Evolutionary conservation across 2,797 vertebrate genomes (phyloP).

Genomic region (Morus bassanus): DNA sequence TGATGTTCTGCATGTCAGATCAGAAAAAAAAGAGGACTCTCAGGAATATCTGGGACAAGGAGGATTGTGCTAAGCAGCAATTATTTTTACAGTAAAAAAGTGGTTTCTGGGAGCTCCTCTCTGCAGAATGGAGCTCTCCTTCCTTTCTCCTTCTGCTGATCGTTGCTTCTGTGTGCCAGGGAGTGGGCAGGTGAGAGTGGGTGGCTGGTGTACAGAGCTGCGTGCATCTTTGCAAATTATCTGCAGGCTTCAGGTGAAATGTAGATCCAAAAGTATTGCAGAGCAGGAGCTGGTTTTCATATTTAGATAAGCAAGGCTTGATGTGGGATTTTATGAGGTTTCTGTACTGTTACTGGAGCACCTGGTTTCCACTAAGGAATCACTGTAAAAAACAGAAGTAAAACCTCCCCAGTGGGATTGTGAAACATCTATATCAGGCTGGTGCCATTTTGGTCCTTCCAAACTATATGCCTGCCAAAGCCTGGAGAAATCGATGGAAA

Average conservation of each 20-base stretch:
- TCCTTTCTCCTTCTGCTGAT: not conserved
- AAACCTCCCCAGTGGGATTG: not conserved
- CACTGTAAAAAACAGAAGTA: not conserved
- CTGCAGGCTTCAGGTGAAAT: constrained; percentile 25
- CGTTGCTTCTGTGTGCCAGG: not conserved
- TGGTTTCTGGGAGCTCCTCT: not conserved
- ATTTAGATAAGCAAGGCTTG: constrained; percentile 8
- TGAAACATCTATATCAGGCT: not conserved
- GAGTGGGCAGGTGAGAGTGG: constrained; percentile 18
- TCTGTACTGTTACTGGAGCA: not conserved
- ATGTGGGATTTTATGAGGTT: constrained; percentile 21
- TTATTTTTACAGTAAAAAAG: not conserved
- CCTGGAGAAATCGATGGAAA: not conserved
- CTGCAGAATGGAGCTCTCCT: not conserved
- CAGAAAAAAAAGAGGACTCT: not conserved
- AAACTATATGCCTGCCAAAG: not conserved
- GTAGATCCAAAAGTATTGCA: not conserved
- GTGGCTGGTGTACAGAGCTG: not conserved
- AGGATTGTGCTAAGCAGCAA: not conserved
- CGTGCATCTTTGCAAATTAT: not conserved
- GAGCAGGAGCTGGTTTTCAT: not conserved
- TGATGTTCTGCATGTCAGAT: not conserved
- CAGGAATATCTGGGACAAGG: not conserved
- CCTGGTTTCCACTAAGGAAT: not conserved
- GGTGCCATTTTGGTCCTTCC: not conserved